Evolutionary conservation across 2,113 vertebrate species (phyloP), one percentile per base, ranked within the genome.

Genomic region (Psittacula cyanocephala): DNA sequence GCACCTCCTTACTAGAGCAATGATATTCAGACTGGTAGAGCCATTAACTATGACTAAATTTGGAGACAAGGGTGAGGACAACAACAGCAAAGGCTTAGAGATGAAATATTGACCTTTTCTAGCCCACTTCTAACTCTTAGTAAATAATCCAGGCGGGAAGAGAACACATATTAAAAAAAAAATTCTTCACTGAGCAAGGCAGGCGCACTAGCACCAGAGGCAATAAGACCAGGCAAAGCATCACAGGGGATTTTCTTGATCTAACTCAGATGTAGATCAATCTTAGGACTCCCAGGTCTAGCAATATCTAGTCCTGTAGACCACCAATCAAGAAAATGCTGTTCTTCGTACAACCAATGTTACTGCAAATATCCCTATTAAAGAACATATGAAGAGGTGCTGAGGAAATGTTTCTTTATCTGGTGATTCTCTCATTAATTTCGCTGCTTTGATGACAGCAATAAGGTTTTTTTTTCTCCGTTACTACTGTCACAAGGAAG

Each of bases 1-100:
- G 52, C 29, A 76, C 59, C 6, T 90, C 35, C 25, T 16, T 8
- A 7, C 75, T 1, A 6, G 27, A 69, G 23, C 53, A 43, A 5
- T 6, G 67, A 25, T 69, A 78, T 41, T 72, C 28, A 20, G 12
- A 44, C 7, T 53, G 6, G 8, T 28, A 35, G 62, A 63, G 75
- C 29, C 39, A 60, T 41, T 50, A 24, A 4, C 53, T 43, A 20
- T 7, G 5, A 75, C 44, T 10, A 70, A 55, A 55, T 68, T 10
- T 7, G 5, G 25, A 62, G 63, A 14, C 33, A 80, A 33, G 1
- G 20, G 10, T 5, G 8, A 27, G 9, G 8, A 65, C 43, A 69
- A 14, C 0, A 0, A 22, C 7, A 1, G 17, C 35, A 75, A 44
- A 55, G 3, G 14, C 52, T 67, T 62, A 62, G 19, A 53, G n/a